Base-by-base conservation (phyloP, 2,113 vertebrate species). In the Gnathochromis pfefferi region DNA sequence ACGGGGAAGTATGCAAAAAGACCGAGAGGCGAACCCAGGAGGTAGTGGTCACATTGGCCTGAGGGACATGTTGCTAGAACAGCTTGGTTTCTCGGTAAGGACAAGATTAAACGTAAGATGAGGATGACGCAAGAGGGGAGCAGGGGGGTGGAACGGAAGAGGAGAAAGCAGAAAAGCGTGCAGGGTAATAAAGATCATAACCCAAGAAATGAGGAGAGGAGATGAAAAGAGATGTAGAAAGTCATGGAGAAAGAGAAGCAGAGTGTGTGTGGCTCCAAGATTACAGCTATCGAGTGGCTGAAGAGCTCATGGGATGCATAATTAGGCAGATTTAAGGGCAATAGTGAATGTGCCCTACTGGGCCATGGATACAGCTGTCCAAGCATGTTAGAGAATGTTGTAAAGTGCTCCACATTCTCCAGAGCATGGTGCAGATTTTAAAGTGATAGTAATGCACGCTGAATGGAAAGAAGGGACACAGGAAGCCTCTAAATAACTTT, bases 321-420 rank as follows among this genome's bases (percentile, higher is more conserved):
- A 96, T 96, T 95, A 95, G 87, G 82, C 86, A 93, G 95, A 94
- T 95, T 93, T 92, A 89, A 91, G 88, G 89, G 90, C 84, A 89
- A 92, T 88, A 68, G 86, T 13, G 38, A 94, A 70, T 8, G 65
- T 60, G 42, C 83, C 91, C 81, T 86, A 85, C 81, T 89, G 94
- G 92, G 92, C 89, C 40, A 7, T 79, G 88, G 90, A 88, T 92
- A 68, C 93, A 91, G 88, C 91, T 91, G 93, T 92, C 91, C 91
- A 84, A 91, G 91, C 86, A 4, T 47, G 89, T 94, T 91, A 92
- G 82, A 33, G 83, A 83, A 85, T 5, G 84, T 10, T 63, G 75
- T 35, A 28, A 84, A 92, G 93, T 83, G 83, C 53, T 87, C 68
- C 87, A 75, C 81, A 49, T 42, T 9, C 82, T 85, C 40, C 11